A percentile compares a stretch with the other conserved stretches of the same genome.
These are phyloP conservation scores for Exocentrus adspersus DNA, from an alignment of 2,888 invertebrate species.

Conservation along the genomic window DNA sequence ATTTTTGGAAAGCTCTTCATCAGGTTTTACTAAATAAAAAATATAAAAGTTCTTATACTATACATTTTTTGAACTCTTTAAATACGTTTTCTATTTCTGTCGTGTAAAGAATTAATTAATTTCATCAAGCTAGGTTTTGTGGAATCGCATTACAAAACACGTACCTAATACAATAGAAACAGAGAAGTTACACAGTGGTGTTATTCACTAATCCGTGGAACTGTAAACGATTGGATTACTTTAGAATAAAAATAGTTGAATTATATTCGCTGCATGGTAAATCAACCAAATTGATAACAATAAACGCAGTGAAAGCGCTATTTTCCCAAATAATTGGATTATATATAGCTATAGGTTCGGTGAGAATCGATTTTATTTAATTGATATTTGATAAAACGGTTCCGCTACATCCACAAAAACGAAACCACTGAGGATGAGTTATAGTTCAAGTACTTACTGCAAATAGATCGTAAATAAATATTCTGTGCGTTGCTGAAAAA, in stretches of 20 bases:
- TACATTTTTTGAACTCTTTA: no score
- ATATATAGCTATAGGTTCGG: conserved; percentile 26
- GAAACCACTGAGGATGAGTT: conserved; percentile 37
- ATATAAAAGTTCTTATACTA: no score
- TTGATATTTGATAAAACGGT: conserved; percentile 48
- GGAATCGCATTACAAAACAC: no score
- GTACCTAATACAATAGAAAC: no score
- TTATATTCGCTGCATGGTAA: conserved; percentile 32
- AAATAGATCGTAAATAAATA: no score
- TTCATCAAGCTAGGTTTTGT: no score
- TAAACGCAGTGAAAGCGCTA: conserved; percentile 32
- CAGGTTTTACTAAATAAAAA: no score
- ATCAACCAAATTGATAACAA: conserved; percentile 36
- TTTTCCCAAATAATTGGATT: conserved; percentile 40
- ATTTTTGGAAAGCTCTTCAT: not conserved
- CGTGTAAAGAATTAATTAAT: no score
- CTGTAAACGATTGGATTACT: conserved; percentile 5
- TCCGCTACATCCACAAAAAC: conserved; percentile 41
- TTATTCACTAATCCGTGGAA: not conserved
- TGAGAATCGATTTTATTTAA: conserved; percentile 46
- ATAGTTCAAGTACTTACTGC: no score
- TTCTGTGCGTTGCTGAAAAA: no score
- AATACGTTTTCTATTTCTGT: no score
- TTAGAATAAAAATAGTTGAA: conserved; percentile 29
- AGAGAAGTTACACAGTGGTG: not conserved